phyloP scores from a whole-genome alignment of 92 coral and sea anemone species.

The Micromussa lordhowensis region DNA sequence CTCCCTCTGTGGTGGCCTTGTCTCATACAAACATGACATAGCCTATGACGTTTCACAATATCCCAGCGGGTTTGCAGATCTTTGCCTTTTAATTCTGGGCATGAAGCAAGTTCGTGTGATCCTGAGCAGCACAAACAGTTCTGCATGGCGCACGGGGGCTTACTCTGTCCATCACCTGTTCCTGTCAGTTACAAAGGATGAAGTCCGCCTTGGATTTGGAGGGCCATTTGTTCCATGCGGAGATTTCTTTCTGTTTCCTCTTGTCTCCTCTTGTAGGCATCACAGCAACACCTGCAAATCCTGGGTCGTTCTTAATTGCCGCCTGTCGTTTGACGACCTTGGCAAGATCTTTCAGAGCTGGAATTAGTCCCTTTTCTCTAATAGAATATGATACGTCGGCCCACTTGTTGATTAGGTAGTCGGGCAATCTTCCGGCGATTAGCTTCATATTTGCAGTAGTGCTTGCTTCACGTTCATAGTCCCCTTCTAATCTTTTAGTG shows the following conservation, averaged over 20 bases:
- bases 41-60: conserved; percentile 48
- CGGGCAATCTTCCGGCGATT: conserved; percentile 55
- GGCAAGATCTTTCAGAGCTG: conserved; percentile 45
- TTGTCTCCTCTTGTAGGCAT: conserved; percentile 21
- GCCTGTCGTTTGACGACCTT: conserved; percentile 39
- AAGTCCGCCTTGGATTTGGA: conserved; percentile 27
- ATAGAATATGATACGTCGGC: conserved; percentile 58
- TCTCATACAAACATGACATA: conserved; percentile 57
- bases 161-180: neutral
- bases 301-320: conserved; percentile 21
- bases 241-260: conserved; percentile 10
- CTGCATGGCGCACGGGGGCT: neutral
- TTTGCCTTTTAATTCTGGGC: conserved; percentile 14
- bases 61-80: conserved; percentile 47
- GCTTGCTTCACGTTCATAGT: conserved; percentile 67
- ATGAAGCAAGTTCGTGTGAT: conserved; percentile 33
- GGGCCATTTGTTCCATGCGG: conserved; percentile 11
- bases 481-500: conserved; percentile 36
- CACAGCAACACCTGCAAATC: conserved; percentile 9
- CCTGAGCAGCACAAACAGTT: conserved; percentile 39
- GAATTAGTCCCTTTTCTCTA: conserved; percentile 58
- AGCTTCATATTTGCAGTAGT: conserved; percentile 60
- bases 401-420: conserved; percentile 58
- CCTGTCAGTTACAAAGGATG: neutral
- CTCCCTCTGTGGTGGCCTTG: conserved; percentile 35